phyloP scores from a whole-genome alignment of 2,888 invertebrate genomes.

The Plebejus anna region DNA sequence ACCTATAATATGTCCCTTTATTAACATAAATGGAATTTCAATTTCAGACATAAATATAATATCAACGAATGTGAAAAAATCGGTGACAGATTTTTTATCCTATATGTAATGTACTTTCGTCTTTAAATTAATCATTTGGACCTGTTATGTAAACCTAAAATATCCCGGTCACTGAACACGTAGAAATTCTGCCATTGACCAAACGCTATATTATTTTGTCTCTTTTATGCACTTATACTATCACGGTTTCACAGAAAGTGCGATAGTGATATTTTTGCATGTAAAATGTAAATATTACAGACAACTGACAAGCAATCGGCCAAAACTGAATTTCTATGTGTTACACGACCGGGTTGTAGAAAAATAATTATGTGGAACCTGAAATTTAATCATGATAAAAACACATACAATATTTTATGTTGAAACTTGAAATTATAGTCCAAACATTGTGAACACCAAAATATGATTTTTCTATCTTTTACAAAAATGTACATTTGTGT shows the following conservation, averaged over 20 bases:
- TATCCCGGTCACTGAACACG: background rate
- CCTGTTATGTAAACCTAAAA: background rate
- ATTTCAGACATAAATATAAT: too few relatives aligned
- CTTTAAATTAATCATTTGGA: background rate
- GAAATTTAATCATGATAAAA: background rate
- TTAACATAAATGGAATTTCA: too few relatives aligned
- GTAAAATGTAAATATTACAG: background rate
- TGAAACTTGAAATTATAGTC: background rate
- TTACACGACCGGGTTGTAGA: background rate
- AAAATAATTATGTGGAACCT: constrained; percentile 8
- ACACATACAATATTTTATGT: background rate
- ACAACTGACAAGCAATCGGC: background rate
- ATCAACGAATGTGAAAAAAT: background rate
- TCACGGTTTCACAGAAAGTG: background rate
- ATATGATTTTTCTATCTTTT: background rate
- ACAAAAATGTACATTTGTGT: constrained; percentile 20
- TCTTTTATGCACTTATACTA: background rate
- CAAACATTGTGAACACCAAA: background rate
- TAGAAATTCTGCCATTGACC: background rate
- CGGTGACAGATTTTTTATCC: background rate
- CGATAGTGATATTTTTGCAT: background rate
- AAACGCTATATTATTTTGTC: background rate
- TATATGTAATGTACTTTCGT: constrained; percentile 25
- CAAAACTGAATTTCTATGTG: background rate
- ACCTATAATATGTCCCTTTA: background rate